phyloP scores from a whole-genome alignment of 2,888 invertebrate species.

The Melinopterus prodromus region DNA sequence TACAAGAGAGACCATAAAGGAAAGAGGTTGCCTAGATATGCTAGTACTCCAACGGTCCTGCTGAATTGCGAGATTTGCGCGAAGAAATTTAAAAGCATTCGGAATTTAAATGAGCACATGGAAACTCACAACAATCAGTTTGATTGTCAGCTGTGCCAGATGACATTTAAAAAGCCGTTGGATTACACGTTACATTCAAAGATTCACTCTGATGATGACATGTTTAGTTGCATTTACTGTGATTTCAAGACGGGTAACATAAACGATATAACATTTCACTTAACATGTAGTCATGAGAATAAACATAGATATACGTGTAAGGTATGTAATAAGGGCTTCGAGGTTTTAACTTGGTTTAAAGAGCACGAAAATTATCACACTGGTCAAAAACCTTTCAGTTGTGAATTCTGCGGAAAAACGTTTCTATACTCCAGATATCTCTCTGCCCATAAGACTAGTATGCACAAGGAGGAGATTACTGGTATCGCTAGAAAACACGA shows the following conservation, averaged over 20 bases:
- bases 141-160: constrained; percentile 56
- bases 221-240: constrained; percentile 57
- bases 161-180: constrained; percentile 55
- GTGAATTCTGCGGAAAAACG: constrained; percentile 32
- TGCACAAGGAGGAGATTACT: constrained; percentile 48
- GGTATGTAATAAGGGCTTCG: constrained; percentile 66
- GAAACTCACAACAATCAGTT: constrained; percentile 58
- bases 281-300: constrained; percentile 47
- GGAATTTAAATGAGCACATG: constrained; percentile 55
- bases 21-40: constrained; percentile 47
- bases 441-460: constrained; percentile 55
- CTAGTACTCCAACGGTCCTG: constrained; percentile 45
- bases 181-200: constrained; percentile 57
- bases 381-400: constrained; percentile 56
- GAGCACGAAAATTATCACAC: constrained; percentile 69
- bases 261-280: constrained; percentile 54
- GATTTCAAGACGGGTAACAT: constrained; percentile 54
- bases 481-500: constrained; percentile 51
- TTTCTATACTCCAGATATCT: constrained; percentile 32
- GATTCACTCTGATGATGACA: constrained; percentile 53
- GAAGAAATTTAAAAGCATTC: constrained; percentile 47
- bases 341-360: constrained; percentile 64
- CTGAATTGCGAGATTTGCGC: constrained; percentile 56
- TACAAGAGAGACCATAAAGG: constrained; percentile 47
- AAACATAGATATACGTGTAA: constrained; percentile 64